Percentiles rank a stretch among this genome's conserved stretches.
These are phyloP conservation scores for Phenganax subtilis DNA, from an alignment of 92 coral and sea anemone genomes.

Conservation along the genomic window DNA sequence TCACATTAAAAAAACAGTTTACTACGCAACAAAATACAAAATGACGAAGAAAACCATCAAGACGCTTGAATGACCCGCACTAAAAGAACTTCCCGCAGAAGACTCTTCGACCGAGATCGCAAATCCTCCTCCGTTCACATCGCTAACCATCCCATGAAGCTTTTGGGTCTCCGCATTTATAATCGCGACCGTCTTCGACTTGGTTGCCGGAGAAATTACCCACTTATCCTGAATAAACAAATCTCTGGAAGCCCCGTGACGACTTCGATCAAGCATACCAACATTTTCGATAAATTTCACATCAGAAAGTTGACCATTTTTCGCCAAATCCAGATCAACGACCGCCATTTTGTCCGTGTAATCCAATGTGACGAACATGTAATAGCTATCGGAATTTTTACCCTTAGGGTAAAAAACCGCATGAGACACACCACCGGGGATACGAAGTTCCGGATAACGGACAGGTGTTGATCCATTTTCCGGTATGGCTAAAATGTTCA, in stretches of 20 bases:
- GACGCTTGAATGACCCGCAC: not conserved
- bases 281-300: conserved; percentile 24
- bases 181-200: conserved; percentile 42
- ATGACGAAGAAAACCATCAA: not conserved
- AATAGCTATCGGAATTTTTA: conserved; percentile 4
- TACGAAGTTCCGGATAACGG: conserved; percentile 15
- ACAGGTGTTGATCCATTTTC: not conserved
- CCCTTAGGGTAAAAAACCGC: conserved; percentile 36
- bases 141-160: conserved; percentile 42
- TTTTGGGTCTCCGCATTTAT: conserved; percentile 40
- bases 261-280: not conserved
- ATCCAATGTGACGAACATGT: conserved; percentile 44
- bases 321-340: conserved; percentile 40
- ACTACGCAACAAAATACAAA: not conserved
- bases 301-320: not conserved
- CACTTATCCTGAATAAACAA: conserved; percentile 36
- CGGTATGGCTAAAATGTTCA: conserved; percentile 31
- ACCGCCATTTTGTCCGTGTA: conserved; percentile 52
- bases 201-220: conserved; percentile 55
- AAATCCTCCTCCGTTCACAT: conserved; percentile 31
- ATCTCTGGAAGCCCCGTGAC: conserved; percentile 36
- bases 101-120: conserved; percentile 28
- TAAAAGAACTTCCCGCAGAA: not conserved
- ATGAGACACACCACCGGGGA: conserved; percentile 48
- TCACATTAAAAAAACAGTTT: not conserved